Base-by-base conservation (phyloP, 2,797 vertebrate genomes). In the Parauchenoglanis ngamensis region DNA sequence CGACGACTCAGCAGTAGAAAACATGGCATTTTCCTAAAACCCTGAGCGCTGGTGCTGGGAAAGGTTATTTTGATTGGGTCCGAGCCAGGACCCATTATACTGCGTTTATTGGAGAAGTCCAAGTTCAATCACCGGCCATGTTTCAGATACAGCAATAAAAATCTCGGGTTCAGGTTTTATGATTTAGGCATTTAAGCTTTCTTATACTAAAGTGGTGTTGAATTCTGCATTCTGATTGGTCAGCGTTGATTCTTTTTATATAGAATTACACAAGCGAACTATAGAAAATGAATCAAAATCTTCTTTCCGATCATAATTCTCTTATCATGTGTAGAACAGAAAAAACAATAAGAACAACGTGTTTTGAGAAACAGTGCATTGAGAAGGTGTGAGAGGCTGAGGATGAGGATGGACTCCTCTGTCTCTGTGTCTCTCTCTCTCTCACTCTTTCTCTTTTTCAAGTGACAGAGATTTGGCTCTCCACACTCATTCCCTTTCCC, bases 291-390 rank as follows among this genome's bases (percentile, higher is more conserved):
- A 77, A 57, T 15, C 0, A 7, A 1, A 35, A n/a, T 13, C 23
- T 61, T n/a, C 56, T 80, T 23, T 61, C 78, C 57, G 46, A 80
- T 63, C 78, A 80, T 57, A 77, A 77, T 56, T 28, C 46, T 54
- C 25, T 25, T 31, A 0, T 44, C 65, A 68, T 7, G 28, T 68
- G 12, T 17, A 68, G 65, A 68, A 68, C 6, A 59, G 57, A 21
- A 57, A 57, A 57, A 72, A 3, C 21, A 44, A 10, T 2, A 35
- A 23, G 40, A 40, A 1, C 31, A n/a, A 72, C 1, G 35, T 4
- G 15, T 68, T 35, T 40, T 40, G 72, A n/a, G 8, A 49, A 7
- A 49, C 25, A 40, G 3, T 25, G 4, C 10, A 46, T 25, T 13
- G 25, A 52, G 73, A 76, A 49, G 46, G 12, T 75, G 40, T 25